phyloP scores from a whole-genome alignment of 2,888 invertebrate genomes.

The Pteria penguin region DNA sequence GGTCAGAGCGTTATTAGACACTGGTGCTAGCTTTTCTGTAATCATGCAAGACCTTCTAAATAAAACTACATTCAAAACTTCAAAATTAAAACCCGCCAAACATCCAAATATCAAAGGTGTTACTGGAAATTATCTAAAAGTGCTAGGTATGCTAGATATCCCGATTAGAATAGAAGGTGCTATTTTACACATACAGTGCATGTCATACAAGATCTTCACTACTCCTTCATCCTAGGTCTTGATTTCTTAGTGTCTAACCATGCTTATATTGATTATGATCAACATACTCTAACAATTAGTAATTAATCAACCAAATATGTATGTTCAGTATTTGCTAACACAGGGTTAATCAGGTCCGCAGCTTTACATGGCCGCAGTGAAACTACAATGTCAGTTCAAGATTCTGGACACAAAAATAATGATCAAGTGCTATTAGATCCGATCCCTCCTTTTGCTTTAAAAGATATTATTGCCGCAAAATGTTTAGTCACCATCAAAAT shows the following conservation, averaged over 20 bases:
- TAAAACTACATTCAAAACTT: background rate
- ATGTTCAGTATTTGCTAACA: background rate
- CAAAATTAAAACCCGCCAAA: background rate
- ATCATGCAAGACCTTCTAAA: background rate
- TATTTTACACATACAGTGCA: background rate
- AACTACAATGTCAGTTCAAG: background rate
- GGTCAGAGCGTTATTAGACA: background rate
- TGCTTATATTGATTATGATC: background rate
- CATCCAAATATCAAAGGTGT: conserved; percentile 3
- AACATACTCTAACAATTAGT: background rate
- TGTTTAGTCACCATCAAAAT: background rate
- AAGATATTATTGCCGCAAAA: conserved; percentile 8
- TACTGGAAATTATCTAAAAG: conserved; percentile 5
- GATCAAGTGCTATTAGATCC: conserved; percentile 15
- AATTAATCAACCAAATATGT: background rate
- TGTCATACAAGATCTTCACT: background rate
- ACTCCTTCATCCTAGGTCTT: background rate
- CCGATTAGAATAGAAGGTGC: background rate
- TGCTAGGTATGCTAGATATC: conserved; percentile 7
- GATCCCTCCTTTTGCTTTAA: background rate
- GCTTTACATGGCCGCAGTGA: background rate
- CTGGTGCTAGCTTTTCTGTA: conserved; percentile 3
- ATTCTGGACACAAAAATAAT: background rate
- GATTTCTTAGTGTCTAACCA: background rate
- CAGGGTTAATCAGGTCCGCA: conserved; percentile 2